phyloP scores from a whole-genome alignment of 2,113 vertebrate genomes.

The Chunga burmeisteri region DNA sequence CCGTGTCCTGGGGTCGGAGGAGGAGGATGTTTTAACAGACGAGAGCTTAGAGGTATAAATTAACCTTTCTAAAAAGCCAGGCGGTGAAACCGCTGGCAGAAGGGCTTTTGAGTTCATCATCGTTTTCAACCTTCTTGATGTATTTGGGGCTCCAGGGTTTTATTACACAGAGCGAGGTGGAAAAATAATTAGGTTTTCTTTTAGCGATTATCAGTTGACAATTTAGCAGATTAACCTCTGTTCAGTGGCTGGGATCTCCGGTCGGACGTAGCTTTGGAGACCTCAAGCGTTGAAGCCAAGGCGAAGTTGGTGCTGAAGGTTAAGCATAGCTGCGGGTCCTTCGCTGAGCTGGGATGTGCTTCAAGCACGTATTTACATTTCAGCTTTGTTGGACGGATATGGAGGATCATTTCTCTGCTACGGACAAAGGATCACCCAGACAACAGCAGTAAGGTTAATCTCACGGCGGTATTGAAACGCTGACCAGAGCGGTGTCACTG shows the following conservation, averaged over 20 bases:
- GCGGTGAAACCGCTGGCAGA: neutral
- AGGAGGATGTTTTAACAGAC: neutral
- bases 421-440: neutral
- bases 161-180: neutral
- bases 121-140: neutral
- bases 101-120: neutral
- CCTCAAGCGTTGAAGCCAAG: neutral
- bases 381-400: neutral
- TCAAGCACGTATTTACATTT: neutral
- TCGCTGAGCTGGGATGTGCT: neutral
- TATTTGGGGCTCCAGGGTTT: neutral
- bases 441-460: neutral
- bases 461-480: fast-evolving
- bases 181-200: neutral
- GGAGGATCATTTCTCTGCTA: neutral
- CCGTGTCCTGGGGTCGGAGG: fast-evolving
- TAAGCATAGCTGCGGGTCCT: neutral
- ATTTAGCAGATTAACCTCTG: neutral
- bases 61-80: neutral
- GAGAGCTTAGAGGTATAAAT: neutral
- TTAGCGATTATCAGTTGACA: neutral
- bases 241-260: neutral
- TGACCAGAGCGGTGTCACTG: neutral
- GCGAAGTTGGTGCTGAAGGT: neutral
- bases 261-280: neutral